Evolutionary conservation across 1,140 invertebrate genomes (phyloP), one percentile per base, ranked within the genome.

Genomic region (Antheraea pernyi): DNA sequence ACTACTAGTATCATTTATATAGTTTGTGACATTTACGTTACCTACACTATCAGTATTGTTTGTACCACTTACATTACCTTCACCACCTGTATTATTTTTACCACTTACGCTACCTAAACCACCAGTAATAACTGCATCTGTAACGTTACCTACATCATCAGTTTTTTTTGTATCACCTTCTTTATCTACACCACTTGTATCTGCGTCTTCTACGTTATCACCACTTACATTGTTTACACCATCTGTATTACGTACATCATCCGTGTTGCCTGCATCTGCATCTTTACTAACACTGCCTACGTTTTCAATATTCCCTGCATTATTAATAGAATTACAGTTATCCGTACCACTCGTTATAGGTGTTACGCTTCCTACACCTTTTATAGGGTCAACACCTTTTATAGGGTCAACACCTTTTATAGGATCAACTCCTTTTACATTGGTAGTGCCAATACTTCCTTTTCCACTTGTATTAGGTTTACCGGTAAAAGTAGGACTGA

Each of bases 41-140:
- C 36, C 61, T n/a, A 48, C 71, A 9, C 59, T 11, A 60, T n/a
- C 64, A 61, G 36, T 18, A 37, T 42, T 58, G 7, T 19, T 22
- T 30, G 11, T 64, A 60, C 22, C 63, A 37, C 19, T 59, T 36
- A 42, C 16, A 16, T 13, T 37, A 64, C 11, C 36, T 64, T 7
- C 16, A 64, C 6, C 19, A 16, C 8, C 8, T 64, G 62, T 18
- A 37, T 18, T 37, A 18, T 18, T 19, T 39, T 46, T 67, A 22
- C 19, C 53, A 13, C 64, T 63, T 22, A n/a, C 67, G 7, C 19
- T 53, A 7, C 53, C n/a, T 69, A 62, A 48, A n/a, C 60, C 22
- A 18, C 60, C 19, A 11, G 11, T 0, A 53, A 7, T 36, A 46
- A 7, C 19, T 0, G 39, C 42, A 22, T 7, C 67, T n/a, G 30